phyloP scores from a whole-genome alignment of 2,797 vertebrate species.

The Pitangus sulphuratus region DNA sequence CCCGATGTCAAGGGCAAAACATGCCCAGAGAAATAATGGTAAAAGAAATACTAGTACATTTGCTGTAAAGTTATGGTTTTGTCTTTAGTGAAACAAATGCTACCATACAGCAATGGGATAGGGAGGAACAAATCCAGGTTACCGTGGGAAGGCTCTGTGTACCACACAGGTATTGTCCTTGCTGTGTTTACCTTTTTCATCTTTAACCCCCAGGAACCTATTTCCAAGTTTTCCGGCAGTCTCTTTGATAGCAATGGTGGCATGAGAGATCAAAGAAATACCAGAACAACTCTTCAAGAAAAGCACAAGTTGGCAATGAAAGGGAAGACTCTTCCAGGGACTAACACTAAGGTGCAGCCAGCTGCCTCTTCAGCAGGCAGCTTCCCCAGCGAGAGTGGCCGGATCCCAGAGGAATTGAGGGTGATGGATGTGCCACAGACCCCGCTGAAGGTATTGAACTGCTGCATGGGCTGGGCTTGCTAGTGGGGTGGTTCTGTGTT shows the following conservation, averaged over 20 bases:
- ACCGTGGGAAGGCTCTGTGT: fast-evolving
- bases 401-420: not conserved
- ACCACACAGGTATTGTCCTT: not conserved
- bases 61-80: not conserved
- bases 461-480: not conserved
- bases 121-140: not conserved
- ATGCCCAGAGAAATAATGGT: not conserved
- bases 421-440: constrained; percentile 41
- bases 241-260: constrained; percentile 40
- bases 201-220: constrained; percentile 65
- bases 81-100: not conserved
- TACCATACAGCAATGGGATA: not conserved
- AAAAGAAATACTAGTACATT: not conserved
- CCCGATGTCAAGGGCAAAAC: not conserved
- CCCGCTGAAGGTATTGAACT: constrained; percentile 78
- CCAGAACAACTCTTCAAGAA: constrained; percentile 47
- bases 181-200: not conserved
- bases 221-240: constrained; percentile 64
- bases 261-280: constrained; percentile 37
- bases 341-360: not conserved
- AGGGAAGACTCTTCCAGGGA: constrained; percentile 3
- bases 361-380: not conserved
- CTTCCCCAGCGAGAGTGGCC: not conserved
- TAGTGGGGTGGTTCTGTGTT: not conserved
- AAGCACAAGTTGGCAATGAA: constrained; percentile 64